Conservation (phyloP, 2,888 invertebrate genomes). For the Acrobasis repandana region DNA sequence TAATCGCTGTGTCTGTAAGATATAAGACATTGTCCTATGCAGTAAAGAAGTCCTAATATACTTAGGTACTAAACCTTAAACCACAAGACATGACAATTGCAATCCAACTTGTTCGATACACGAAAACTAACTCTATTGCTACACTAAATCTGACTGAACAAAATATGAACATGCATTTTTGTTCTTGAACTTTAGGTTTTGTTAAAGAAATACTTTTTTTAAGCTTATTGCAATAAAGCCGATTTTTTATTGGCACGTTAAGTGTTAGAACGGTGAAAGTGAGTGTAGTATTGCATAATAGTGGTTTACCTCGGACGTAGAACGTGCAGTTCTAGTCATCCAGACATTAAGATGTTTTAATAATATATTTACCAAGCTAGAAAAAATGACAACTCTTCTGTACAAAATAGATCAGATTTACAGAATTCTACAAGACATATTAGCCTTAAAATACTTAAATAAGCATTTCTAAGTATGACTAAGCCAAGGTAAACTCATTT, state of each 20-base stretch:
- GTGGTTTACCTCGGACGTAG: constrained; percentile 59
- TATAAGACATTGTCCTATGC: background rate
- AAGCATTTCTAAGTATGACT: no score
- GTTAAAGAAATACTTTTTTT: background rate
- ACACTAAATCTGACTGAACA: background rate
- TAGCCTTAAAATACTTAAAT: no score
- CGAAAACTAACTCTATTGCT: constrained; percentile 24
- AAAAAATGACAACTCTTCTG: background rate
- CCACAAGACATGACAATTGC: constrained; percentile 26
- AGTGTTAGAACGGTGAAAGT: constrained; percentile 67
- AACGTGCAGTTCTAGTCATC: constrained; percentile 44
- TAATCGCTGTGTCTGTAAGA: background rate
- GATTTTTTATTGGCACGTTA: constrained; percentile 39
- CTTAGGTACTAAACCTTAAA: constrained; percentile 8
- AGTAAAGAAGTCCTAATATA: background rate
- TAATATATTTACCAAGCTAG: background rate
- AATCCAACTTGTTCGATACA: constrained; percentile 8
- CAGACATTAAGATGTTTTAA: constrained; percentile 38
- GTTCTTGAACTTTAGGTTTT: constrained; percentile 14
- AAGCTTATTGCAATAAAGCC: constrained; percentile 35
- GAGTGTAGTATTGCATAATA: constrained; percentile 64
- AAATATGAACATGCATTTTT: background rate
- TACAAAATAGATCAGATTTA: background rate
- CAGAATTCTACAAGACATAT: background rate
- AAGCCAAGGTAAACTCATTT: no score